Conservation (phyloP, 2,797 vertebrate species). For the Distichodus sexfasciatus region DNA sequence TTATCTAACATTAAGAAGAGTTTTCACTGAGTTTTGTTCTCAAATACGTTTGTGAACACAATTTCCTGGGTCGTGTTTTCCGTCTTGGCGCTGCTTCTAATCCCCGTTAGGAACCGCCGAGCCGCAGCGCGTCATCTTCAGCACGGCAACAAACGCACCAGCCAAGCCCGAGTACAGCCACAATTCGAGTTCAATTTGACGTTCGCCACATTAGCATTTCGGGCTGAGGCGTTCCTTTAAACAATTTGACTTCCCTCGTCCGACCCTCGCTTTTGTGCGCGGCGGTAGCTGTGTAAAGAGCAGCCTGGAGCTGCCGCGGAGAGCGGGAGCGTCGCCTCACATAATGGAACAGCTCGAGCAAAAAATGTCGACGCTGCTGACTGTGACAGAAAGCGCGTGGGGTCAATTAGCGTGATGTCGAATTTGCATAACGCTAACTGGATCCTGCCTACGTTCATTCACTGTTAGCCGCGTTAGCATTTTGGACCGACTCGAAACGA, state of each 20-base stretch:
- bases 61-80: too few species aligned
- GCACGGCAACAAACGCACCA: not conserved
- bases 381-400: not conserved
- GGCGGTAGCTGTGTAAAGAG: not conserved
- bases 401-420: not conserved
- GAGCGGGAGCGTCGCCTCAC: not conserved
- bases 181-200: not conserved
- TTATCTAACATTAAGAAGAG: too few species aligned
- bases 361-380: not conserved
- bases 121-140: too few species aligned
- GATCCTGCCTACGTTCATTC: not conserved
- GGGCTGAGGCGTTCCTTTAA: not conserved
- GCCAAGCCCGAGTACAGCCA: too few species aligned
- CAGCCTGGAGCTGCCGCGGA: not conserved
- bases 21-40: too few species aligned
- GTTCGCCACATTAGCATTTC: not conserved
- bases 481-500: constrained; percentile 5
- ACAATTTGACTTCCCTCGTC: too few species aligned
- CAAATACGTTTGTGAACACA: too few species aligned
- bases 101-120: too few species aligned
- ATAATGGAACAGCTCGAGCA: not conserved
- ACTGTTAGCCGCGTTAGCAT: not conserved
- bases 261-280: not conserved
- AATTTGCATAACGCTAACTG: constrained; percentile 6
- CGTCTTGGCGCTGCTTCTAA: too few species aligned